A percentile compares a stretch with the other conserved stretches of the same genome.
These are phyloP conservation scores for Trissolcus japonicus DNA, from an alignment of 2,888 invertebrate species.

Conservation along the genomic window DNA sequence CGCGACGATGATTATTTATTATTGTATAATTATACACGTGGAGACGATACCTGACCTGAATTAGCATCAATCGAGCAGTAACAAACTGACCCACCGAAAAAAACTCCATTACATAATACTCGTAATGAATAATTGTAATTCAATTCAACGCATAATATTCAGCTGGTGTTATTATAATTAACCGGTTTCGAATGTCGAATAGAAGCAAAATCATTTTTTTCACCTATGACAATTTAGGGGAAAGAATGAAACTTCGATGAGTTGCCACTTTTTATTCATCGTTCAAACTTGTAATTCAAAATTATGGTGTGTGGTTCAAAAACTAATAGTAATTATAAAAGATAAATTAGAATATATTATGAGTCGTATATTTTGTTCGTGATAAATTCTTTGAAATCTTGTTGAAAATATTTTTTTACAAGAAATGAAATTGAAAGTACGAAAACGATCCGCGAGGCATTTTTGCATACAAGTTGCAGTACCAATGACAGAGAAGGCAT, in stretches of 20 bases:
- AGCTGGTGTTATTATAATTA: not conserved
- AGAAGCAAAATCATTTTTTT: too few species aligned
- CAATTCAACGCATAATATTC: conserved; percentile 2
- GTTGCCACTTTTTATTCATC: conserved; percentile 12
- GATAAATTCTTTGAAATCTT: too few species aligned
- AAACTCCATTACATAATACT: conserved; percentile 22
- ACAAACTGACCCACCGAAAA: conserved; percentile 36
- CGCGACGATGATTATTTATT: conserved; percentile 44
- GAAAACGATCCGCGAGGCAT: too few species aligned
- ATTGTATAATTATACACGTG: conserved; percentile 52
- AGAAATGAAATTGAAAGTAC: too few species aligned
- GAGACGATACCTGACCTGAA: conserved; percentile 29
- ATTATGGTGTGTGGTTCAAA: conserved; percentile 17
- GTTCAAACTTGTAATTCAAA: conserved; percentile 3
- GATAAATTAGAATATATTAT: too few species aligned
- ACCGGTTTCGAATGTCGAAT: too few species aligned
- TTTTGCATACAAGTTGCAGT: too few species aligned
- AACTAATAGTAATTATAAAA: not conserved
- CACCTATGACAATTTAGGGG: too few species aligned
- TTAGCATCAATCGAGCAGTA: conserved; percentile 43
- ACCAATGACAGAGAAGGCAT: too few species aligned
- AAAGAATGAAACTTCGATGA: conserved; percentile 2
- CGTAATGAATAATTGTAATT: not conserved
- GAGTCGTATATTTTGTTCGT: not conserved
- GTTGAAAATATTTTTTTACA: too few species aligned